Percentiles rank a stretch among this genome's conserved stretches.
These are phyloP conservation scores for Parasteatoda lunata DNA, from an alignment of 2,888 invertebrate species.

Conservation along the genomic window DNA sequence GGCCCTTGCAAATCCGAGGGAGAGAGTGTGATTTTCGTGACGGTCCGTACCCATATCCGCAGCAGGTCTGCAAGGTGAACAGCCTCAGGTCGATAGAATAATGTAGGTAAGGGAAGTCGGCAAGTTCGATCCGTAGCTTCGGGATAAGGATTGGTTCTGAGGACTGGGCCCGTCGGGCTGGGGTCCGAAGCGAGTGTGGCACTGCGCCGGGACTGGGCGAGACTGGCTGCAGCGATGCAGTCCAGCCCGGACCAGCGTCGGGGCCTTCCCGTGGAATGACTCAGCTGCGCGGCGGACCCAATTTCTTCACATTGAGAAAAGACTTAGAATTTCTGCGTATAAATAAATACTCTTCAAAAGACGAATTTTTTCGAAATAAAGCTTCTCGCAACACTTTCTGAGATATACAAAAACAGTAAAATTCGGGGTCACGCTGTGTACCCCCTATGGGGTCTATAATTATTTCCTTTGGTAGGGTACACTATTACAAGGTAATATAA, in stretches of 20 bases:
- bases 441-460: too few relatives aligned
- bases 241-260: slow-evolving; percentile 71
- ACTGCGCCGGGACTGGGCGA: slow-evolving; percentile 72
- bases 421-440: too few relatives aligned
- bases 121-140: slow-evolving; percentile 79
- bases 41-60: slow-evolving; percentile 78
- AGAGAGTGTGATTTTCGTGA: slow-evolving; percentile 62
- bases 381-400: too few relatives aligned
- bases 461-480: too few relatives aligned
- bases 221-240: slow-evolving; percentile 48
- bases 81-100: slow-evolving; percentile 82
- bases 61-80: slow-evolving; percentile 84
- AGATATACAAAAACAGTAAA: too few relatives aligned
- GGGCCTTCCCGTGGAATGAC: slow-evolving; percentile 72
- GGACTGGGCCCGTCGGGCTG: slow-evolving; percentile 80
- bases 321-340: too few relatives aligned
- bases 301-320: too few relatives aligned
- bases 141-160: slow-evolving; percentile 85
- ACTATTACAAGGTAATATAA: too few relatives aligned
- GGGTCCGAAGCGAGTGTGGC: slow-evolving; percentile 76
- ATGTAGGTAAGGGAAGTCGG: slow-evolving; percentile 82
- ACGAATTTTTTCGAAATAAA: too few relatives aligned
- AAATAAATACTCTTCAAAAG: too few relatives aligned
- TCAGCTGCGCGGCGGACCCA: slow-evolving; percentile 71
- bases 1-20: slow-evolving; percentile 71